These are phyloP conservation scores for Cherax quadricarinatus DNA, from an alignment of 1,140 invertebrate species.

Conservation along the genomic window DNA sequence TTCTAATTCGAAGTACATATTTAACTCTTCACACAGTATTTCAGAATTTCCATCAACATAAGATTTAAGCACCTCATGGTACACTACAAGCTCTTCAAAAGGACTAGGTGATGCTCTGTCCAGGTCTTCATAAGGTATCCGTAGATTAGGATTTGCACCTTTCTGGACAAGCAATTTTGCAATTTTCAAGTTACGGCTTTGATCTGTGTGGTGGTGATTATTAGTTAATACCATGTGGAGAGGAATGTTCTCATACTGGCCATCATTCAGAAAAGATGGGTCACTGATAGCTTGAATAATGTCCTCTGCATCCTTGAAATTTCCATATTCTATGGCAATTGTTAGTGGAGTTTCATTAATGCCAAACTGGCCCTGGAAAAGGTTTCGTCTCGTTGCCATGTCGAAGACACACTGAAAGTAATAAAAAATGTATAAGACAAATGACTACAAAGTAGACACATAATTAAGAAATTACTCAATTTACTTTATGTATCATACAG, in stretches of 20 bases:
- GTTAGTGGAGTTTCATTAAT: constrained; percentile 56
- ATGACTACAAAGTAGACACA: no score
- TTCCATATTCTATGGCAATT: constrained; percentile 40
- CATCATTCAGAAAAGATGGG: constrained; percentile 54
- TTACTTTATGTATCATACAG: no score
- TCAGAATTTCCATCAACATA: constrained; percentile 37
- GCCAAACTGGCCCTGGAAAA: constrained; percentile 58
- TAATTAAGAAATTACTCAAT: no score
- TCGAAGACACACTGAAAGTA: not conserved
- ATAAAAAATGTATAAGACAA: not conserved
- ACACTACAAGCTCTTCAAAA: constrained; percentile 62
- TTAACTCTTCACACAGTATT: constrained; percentile 47
- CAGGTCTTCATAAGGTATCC: constrained; percentile 47
- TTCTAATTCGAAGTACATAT: constrained; percentile 51
- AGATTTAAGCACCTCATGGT: constrained; percentile 49
- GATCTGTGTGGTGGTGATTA: constrained; percentile 20
- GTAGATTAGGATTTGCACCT: constrained; percentile 59
- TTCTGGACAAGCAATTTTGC: constrained; percentile 50
- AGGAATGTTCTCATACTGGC: constrained; percentile 46
- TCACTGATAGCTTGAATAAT: constrained; percentile 30
- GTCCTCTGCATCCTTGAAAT: constrained; percentile 45
- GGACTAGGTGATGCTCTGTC: constrained; percentile 48
- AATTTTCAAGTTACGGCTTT: constrained; percentile 41
- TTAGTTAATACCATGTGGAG: constrained; percentile 53
- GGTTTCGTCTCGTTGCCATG: constrained; percentile 45